Evolutionary conservation across 1,140 invertebrate species (phyloP).

Genomic region (Daktulosphaira vitifoliae): DNA sequence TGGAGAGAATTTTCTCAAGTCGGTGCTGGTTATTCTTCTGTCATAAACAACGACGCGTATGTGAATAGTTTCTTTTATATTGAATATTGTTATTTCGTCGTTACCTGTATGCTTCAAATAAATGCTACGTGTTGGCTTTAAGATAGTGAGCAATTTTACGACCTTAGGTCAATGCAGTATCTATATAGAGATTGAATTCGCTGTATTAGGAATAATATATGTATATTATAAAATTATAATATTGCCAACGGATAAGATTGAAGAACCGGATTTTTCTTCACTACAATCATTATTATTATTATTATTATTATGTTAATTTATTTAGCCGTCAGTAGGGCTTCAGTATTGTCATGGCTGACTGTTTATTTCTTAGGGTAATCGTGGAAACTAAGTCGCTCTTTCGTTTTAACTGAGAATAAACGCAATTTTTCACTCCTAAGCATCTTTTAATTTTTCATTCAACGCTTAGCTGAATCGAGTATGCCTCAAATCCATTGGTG

Average conservation of each 20-base stretch:
- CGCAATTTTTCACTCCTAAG: too few species aligned
- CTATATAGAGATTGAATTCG: conserved; percentile 25
- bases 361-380: not conserved
- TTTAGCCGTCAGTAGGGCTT: conserved; percentile 1
- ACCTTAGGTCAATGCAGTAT: conserved; percentile 18
- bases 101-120: too few species aligned
- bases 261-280: conserved; percentile 13
- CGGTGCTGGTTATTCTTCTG: too few species aligned
- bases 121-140: not conserved
- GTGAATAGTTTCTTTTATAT: too few species aligned
- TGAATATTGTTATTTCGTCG: too few species aligned
- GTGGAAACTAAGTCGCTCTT: too few species aligned
- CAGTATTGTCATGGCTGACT: conserved; percentile 10
- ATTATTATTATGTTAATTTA: conserved; percentile 28
- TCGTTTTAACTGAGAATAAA: too few species aligned
- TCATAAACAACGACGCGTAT: too few species aligned
- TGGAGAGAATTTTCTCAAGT: too few species aligned
- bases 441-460: too few species aligned
- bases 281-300: not conserved
- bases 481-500: too few species aligned
- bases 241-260: conserved; percentile 16
- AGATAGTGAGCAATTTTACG: conserved; percentile 10
- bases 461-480: too few species aligned
- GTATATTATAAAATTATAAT: not conserved
- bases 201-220: conserved; percentile 4